phyloP scores from a whole-genome alignment of 2,888 invertebrate species.

The Dasysyrphus tricinctus region DNA sequence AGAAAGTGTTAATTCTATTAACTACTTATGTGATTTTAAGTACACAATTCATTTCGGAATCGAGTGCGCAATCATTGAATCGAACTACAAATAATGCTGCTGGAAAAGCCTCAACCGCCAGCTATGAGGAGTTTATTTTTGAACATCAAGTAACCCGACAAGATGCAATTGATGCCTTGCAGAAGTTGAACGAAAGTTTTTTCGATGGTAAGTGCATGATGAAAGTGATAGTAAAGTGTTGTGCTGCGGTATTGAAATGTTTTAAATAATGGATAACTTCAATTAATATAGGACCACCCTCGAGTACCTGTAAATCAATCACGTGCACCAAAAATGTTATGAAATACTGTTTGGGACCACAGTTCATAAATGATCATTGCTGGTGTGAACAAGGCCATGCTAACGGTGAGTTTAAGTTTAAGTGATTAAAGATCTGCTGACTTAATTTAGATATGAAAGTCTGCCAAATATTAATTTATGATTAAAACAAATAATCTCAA shows the following conservation, averaged over 20 bases:
- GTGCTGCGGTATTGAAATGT: neutral
- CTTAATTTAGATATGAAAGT: neutral
- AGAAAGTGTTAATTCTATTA: conserved; percentile 50
- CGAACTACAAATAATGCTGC: conserved; percentile 4
- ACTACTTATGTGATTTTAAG: conserved; percentile 48
- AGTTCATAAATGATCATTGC: conserved; percentile 83
- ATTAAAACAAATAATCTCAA: too few relatives aligned
- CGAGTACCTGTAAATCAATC: conserved; percentile 79
- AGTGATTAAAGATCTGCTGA: neutral
- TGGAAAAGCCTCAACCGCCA: conserved; percentile 40
- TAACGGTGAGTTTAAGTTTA: conserved; percentile 81
- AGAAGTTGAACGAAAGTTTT: conserved; percentile 79
- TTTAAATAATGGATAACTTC: conserved; percentile 2
- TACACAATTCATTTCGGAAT: conserved; percentile 31
- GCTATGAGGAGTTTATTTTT: conserved; percentile 81
- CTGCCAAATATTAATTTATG: too few relatives aligned
- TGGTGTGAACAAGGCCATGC: conserved; percentile 83
- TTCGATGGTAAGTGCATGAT: conserved; percentile 78
- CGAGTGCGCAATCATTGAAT: conserved; percentile 75
- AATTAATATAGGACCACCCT: conserved; percentile 76
- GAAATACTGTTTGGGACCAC: conserved; percentile 81
- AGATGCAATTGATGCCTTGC: conserved; percentile 80
- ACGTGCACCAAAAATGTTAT: conserved; percentile 79
- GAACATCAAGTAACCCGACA: conserved; percentile 82
- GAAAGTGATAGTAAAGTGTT: neutral